Conservation (phyloP, 2,113 vertebrate genomes). For the Gymnobelideus leadbeateri region DNA sequence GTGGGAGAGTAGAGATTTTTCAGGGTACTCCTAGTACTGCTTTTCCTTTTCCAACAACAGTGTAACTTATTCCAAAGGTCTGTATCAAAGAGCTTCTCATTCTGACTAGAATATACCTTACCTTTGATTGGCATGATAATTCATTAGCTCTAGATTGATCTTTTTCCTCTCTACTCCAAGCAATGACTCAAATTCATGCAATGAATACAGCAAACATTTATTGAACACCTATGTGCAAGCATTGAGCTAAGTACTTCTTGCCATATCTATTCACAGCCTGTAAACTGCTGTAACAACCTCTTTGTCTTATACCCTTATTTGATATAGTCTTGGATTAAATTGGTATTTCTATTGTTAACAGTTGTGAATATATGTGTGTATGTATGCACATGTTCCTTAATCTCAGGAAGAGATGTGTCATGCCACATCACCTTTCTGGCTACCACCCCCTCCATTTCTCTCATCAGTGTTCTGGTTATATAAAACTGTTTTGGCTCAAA, state of each 20-base stretch:
- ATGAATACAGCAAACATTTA: not conserved
- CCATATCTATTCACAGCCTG: not conserved
- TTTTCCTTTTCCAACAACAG: not conserved
- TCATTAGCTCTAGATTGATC: not conserved
- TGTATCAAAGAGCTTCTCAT: not conserved
- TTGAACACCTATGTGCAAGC: not conserved
- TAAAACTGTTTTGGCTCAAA: not conserved
- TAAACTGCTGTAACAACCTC: not conserved
- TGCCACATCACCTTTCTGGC: not conserved
- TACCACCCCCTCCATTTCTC: not conserved
- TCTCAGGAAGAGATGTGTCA: not conserved
- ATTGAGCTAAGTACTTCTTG: not conserved
- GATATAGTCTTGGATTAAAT: not conserved
- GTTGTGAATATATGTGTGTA: not conserved
- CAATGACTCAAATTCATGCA: not conserved
- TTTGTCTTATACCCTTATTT: not conserved
- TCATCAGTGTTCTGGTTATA: not conserved
- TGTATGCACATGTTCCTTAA: not conserved
- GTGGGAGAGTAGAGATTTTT: not conserved
- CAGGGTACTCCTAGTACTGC: not conserved
- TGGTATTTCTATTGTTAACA: not conserved
- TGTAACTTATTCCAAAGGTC: not conserved
- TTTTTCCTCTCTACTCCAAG: not conserved
- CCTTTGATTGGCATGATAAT: not conserved
- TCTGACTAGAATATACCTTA: not conserved